Base-by-base conservation (phyloP, 2,113 vertebrate genomes). In the Leptobrachium leishanense region DNA sequence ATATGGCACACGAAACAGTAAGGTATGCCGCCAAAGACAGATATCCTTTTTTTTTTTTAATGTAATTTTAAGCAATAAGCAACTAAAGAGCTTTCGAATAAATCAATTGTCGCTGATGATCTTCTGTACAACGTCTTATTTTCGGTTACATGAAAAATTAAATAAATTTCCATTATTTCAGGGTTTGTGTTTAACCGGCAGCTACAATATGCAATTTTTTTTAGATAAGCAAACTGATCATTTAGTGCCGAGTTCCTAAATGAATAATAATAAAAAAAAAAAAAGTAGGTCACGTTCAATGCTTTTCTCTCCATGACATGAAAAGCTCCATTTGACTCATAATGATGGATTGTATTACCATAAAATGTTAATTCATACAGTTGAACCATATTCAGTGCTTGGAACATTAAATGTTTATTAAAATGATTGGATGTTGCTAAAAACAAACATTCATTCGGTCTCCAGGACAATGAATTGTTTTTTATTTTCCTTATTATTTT, bases 291-390 rank as follows among this genome's bases (percentile, higher is more conserved):
- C 71, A 74, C 50, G n/a, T 74, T 67, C 40, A 11, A 6, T 46
- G n/a, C 63, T 74, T 65, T 74, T 65, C 55, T 69, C 69, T 41
- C 63, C n/a, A 64, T 40, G n/a, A 74, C 71, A 74, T 68, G 71
- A 74, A 74, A 80, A 42, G 77, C 63, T 67, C 44, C 20, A 39
- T 63, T 57, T 72, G 77, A 44, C 72, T 74, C 44, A 54, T 81
- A 81, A 81, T 81, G 72, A 81, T 74, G 72, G 71, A 81, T 74
- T 81, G 64, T 67, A 81, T 81, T 81, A 81, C 71, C 71, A 74
- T 55, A 68, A 81, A 81, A 81, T 81, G 78, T 70, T 81, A 81
- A 81, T 81, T 74, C 65, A 46, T 44, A 68, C 59, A 80, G 73
- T 43, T 68, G 77, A 74, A 68, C 63, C 77, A 59, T 54, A 59